Conservation (phyloP, 2,888 invertebrate species). For the Nasonovia ribisnigri region DNA sequence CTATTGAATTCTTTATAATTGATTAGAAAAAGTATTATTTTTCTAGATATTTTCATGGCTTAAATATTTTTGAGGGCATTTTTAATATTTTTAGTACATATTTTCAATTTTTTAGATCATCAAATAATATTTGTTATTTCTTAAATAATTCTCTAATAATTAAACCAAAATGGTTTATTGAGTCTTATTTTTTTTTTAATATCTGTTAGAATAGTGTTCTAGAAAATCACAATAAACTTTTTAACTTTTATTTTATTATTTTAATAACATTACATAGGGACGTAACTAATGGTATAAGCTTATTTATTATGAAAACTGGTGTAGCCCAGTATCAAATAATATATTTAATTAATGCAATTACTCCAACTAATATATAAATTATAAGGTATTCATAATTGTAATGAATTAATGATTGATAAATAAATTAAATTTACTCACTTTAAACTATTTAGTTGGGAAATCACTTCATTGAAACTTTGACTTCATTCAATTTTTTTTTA, state of each 20-base stretch:
- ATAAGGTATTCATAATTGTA: neutral
- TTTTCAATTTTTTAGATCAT: neutral
- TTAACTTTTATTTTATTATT: neutral
- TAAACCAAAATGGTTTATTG: neutral
- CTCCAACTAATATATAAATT: neutral
- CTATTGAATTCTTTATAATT: neutral
- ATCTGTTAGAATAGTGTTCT: neutral
- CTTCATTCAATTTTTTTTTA: neutral
- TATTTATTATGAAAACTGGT: neutral
- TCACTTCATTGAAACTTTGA: neutral
- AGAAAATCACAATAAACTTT: neutral
- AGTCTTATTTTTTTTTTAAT: neutral
- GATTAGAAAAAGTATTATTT: neutral
- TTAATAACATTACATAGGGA: neutral
- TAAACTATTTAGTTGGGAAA: neutral
- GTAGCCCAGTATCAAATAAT: neutral
- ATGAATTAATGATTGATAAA: neutral
- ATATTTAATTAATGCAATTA: conserved; percentile 2
- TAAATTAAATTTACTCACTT: neutral
- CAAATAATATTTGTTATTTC: neutral
- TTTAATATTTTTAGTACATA: too few relatives aligned
- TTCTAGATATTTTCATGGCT: neutral
- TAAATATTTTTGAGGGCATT: too few relatives aligned
- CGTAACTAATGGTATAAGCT: neutral
- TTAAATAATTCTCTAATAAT: neutral